phyloP scores from a whole-genome alignment of 2,888 invertebrate species.

The Papilio gigon region DNA sequence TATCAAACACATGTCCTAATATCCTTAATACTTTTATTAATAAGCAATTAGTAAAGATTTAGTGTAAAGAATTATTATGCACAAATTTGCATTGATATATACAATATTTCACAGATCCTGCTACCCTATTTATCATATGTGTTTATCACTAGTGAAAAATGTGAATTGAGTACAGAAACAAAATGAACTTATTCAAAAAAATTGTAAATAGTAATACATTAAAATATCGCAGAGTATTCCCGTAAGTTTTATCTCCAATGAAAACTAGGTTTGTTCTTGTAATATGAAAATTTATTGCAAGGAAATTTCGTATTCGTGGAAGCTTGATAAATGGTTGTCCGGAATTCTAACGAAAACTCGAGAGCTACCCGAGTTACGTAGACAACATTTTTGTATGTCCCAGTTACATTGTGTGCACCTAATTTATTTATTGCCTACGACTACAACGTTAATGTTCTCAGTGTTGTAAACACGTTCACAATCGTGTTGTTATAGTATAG shows the following conservation, averaged over 20 bases:
- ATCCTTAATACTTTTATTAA: no score
- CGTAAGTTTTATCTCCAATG: constrained; percentile 18
- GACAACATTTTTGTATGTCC: constrained; percentile 9
- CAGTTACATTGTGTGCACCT: neutral
- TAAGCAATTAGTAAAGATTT: no score
- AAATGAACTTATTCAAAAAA: constrained; percentile 2
- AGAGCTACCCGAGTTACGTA: neutral
- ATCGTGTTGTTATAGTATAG: no score
- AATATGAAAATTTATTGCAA: constrained; percentile 35
- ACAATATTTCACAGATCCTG: no score
- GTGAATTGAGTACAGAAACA: neutral
- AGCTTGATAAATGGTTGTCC: constrained; percentile 27
- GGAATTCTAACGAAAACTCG: constrained; percentile 6
- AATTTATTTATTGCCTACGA: no score
- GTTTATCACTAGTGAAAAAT: neutral
- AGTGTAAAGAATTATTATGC: no score
- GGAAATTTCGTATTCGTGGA: constrained; percentile 13
- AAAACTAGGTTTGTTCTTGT: constrained; percentile 25
- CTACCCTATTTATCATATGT: no score
- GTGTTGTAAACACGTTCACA: no score
- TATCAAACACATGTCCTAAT: no score
- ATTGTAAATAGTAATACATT: neutral
- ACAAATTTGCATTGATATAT: no score
- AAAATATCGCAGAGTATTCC: constrained; percentile 4
- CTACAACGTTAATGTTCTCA: no score